Evolutionary conservation across 2,888 invertebrate species (phyloP).

Genomic region (Helobdella robusta): DNA sequence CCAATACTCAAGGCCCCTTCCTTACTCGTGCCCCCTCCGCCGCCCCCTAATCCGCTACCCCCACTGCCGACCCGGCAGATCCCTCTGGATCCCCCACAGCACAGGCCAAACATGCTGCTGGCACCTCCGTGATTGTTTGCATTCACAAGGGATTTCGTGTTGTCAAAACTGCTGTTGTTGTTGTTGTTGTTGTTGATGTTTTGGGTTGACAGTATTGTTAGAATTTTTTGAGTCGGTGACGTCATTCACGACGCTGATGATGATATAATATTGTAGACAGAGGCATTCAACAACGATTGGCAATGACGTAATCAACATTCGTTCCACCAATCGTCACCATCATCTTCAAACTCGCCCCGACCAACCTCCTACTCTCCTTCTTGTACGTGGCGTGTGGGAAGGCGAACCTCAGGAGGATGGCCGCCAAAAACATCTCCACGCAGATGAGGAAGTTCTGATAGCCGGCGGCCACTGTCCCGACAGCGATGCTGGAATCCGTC

Average conservation of each 20-base stretch:
- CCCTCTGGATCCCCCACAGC: not conserved
- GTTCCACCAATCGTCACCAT: too few relatives aligned
- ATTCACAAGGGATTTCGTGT: too few relatives aligned
- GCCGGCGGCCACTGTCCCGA: conserved; percentile 78
- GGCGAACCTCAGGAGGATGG: conserved; percentile 87
- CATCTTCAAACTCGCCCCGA: too few relatives aligned
- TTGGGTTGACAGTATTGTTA: too few relatives aligned
- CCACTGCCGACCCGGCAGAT: not conserved
- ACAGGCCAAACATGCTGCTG: too few relatives aligned
- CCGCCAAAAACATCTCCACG: conserved; percentile 96
- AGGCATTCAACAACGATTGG: too few relatives aligned
- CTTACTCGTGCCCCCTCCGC: not conserved
- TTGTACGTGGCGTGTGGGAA: conserved; percentile 61
- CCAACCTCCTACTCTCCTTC: conserved; percentile 38
- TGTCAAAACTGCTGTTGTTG: too few relatives aligned
- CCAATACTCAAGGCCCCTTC: not conserved
- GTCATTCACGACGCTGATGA: not conserved
- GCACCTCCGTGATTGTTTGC: too few relatives aligned
- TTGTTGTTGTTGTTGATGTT: too few relatives aligned
- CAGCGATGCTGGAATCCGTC: conserved; percentile 45
- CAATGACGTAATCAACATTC: too few relatives aligned
- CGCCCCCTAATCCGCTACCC: not conserved
- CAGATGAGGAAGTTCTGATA: conserved; percentile 99
- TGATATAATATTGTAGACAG: too few relatives aligned
- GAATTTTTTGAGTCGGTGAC: not conserved